Evolutionary conservation across 2,797 vertebrate species (phyloP).

Genomic region (Tapera naevia): DNA sequence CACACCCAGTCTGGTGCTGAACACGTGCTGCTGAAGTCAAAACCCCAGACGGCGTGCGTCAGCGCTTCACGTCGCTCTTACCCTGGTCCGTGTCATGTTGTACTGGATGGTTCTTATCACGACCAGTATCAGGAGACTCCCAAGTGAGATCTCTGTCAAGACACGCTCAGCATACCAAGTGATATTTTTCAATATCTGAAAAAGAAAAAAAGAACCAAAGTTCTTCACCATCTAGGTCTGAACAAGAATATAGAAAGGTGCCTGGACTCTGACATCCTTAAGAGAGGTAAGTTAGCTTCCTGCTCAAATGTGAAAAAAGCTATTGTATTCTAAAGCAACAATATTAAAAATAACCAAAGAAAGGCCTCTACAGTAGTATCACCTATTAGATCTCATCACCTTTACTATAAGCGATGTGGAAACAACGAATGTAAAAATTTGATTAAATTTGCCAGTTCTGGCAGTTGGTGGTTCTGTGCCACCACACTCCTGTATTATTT

Average conservation of each 20-base stretch:
- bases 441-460: not conserved
- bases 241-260: too few species aligned
- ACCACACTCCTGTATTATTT: not conserved
- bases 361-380: not conserved
- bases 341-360: accelerated
- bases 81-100: constrained; percentile 98
- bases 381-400: not conserved
- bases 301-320: too few species aligned
- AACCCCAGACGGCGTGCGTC: not conserved
- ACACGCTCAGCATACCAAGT: too few species aligned
- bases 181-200: too few species aligned
- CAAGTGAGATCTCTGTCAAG: too few species aligned
- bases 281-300: too few species aligned
- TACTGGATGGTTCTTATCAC: constrained; percentile 98
- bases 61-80: constrained; percentile 56
- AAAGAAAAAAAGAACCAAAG: too few species aligned
- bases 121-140: constrained; percentile 89
- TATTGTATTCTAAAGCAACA: too few species aligned
- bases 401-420: not conserved
- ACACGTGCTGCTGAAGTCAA: not conserved
- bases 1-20: not conserved
- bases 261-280: too few species aligned
- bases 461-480: too few species aligned
- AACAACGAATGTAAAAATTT: not conserved
- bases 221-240: too few species aligned